These are phyloP conservation scores for Pseudomyrmex cubaensis DNA, from an alignment of 1,140 invertebrate genomes.

Conservation along the genomic window DNA sequence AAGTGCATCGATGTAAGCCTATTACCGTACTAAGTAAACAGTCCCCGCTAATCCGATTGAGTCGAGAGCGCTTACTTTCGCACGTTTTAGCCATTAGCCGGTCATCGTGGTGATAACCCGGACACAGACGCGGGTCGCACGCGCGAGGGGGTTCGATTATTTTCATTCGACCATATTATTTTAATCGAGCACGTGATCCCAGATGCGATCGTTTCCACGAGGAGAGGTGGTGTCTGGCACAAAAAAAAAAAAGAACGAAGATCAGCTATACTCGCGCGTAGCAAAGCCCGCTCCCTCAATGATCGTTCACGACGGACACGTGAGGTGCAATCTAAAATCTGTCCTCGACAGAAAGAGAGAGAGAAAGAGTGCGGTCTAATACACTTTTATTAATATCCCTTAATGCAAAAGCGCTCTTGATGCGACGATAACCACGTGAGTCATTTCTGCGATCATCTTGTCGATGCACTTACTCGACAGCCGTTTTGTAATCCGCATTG, in stretches of 20 bases:
- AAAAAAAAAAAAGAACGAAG: conserved; percentile 22
- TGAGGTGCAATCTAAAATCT: conserved; percentile 52
- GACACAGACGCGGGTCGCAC: neutral
- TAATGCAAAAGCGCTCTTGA: conserved; percentile 5
- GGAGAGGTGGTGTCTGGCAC: neutral
- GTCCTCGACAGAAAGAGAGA: neutral
- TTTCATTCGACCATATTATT: conserved; percentile 51
- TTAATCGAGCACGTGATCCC: conserved; percentile 8
- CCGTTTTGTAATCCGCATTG: neutral
- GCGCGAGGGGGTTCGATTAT: conserved; percentile 40
- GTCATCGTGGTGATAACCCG: conserved; percentile 2
- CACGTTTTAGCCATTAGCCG: conserved; percentile 76
- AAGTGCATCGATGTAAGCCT: conserved; percentile 63
- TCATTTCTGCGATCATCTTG: too few relatives aligned
- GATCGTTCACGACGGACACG: conserved; percentile 37
- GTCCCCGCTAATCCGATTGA: conserved; percentile 68
- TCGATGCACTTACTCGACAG: too few relatives aligned
- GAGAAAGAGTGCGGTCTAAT: neutral
- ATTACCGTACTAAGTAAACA: conserved; percentile 73
- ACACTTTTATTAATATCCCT: conserved; percentile 11
- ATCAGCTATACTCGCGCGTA: conserved; percentile 38
- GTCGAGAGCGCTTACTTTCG: conserved; percentile 75
- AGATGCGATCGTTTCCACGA: conserved; percentile 59
- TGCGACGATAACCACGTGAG: neutral
- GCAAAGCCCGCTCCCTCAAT: conserved; percentile 55